Conservation (phyloP, 2,888 invertebrate species). For the Scaptomyza cyrtandrae region DNA sequence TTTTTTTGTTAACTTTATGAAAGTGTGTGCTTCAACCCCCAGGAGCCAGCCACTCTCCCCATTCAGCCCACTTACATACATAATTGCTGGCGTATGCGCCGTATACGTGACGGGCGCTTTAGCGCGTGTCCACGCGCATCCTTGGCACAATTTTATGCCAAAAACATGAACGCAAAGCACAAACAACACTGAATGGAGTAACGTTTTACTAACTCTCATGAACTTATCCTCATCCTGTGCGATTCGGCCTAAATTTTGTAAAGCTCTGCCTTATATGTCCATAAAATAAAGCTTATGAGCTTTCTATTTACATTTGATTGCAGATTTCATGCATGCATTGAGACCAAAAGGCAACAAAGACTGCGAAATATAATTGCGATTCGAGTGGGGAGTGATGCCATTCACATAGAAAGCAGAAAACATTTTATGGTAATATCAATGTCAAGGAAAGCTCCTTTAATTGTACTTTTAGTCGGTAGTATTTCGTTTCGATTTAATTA, state of each 20-base stretch:
- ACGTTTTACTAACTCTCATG: conserved; percentile 17
- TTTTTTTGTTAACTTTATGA: conserved; percentile 58
- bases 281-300: conserved; percentile 66
- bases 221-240: conserved; percentile 35
- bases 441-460: no score
- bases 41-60: background rate
- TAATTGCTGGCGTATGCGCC: conserved; percentile 73
- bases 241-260: conserved; percentile 44
- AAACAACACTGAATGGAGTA: conserved; percentile 11
- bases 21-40: conserved; percentile 30
- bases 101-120: conserved; percentile 69
- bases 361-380: no score
- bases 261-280: conserved; percentile 51
- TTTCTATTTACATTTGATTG: conserved; percentile 72
- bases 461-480: no score
- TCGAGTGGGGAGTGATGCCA: no score
- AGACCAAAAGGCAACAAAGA: conserved; percentile 9
- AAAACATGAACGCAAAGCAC: conserved; percentile 14
- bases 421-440: no score
- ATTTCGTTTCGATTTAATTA: no score
- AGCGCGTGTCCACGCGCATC: conserved; percentile 48
- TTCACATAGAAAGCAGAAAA: no score
- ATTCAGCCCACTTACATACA: conserved; percentile 31
- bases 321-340: conserved; percentile 60
- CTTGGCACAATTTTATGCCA: conserved; percentile 60